Conservation (phyloP, 2,113 vertebrate genomes). For the Copsychus sechellarum region DNA sequence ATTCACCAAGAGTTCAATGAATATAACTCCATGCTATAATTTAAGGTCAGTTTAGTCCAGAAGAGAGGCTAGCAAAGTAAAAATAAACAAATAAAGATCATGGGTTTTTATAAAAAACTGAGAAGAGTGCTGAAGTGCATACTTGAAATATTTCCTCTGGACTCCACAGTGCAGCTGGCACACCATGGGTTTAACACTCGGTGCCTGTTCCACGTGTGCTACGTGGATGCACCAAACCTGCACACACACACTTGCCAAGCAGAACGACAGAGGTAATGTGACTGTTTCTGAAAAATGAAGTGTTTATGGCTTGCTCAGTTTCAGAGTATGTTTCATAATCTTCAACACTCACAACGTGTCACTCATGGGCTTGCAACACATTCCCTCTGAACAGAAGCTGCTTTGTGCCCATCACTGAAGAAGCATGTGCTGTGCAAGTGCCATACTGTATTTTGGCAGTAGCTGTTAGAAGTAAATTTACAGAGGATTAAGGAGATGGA, state of each 20-base stretch:
- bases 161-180: background rate
- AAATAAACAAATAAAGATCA: background rate
- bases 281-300: slow-evolving; percentile 49
- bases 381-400: slow-evolving; percentile 29
- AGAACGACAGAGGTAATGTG: background rate
- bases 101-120: background rate
- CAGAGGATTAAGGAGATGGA: slow-evolving; percentile 57
- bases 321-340: slow-evolving; percentile 50
- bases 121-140: background rate
- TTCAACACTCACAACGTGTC: slow-evolving; percentile 17
- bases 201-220: background rate
- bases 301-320: slow-evolving; percentile 30
- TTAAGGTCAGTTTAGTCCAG: slow-evolving; percentile 38
- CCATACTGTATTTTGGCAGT: slow-evolving; percentile 63
- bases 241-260: background rate
- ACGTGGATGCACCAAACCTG: slow-evolving; percentile 7
- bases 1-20: background rate
- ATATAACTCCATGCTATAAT: background rate
- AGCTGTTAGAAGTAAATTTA: slow-evolving; percentile 40
- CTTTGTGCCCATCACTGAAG: slow-evolving; percentile 53
- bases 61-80: background rate
- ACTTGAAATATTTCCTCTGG: slow-evolving; percentile 15
- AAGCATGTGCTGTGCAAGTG: slow-evolving; percentile 19
- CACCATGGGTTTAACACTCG: background rate
- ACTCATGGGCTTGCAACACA: slow-evolving; percentile 40